phyloP scores from a whole-genome alignment of 2,888 invertebrate genomes.

The Globia sparganii region DNA sequence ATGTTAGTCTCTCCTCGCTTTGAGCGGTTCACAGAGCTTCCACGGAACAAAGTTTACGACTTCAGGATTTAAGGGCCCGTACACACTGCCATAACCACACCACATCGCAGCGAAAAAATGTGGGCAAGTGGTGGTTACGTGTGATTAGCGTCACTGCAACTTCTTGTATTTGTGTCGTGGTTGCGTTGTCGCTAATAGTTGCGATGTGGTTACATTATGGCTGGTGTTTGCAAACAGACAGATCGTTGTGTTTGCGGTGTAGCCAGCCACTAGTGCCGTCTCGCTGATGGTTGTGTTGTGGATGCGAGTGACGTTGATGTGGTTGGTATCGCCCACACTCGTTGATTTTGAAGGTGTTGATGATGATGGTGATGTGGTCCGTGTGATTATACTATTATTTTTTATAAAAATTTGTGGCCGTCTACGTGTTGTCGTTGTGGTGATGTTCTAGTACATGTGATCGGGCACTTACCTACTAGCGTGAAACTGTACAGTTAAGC shows the following conservation, averaged over 20 bases:
- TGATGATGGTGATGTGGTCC: too few species aligned
- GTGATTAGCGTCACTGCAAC: background rate
- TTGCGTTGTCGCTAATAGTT: background rate
- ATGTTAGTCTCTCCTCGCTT: background rate
- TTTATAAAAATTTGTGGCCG: background rate
- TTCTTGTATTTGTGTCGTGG: background rate
- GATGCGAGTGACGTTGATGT: background rate
- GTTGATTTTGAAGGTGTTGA: background rate
- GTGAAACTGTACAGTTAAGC: slow-evolving; percentile 13
- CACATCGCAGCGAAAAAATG: background rate
- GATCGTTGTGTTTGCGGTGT: background rate
- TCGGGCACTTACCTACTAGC: background rate
- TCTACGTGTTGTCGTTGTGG: background rate
- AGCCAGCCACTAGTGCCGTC: background rate
- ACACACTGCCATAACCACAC: background rate
- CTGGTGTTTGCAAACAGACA: background rate
- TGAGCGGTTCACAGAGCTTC: slow-evolving; percentile 15
- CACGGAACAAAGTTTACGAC: slow-evolving; percentile 30
- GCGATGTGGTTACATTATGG: background rate
- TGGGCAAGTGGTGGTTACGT: background rate
- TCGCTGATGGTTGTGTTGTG: background rate
- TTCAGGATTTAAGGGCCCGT: slow-evolving; percentile 4
- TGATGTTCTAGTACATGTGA: background rate
- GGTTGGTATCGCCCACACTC: background rate
- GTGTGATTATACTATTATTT: background rate